Evolutionary conservation across 2,888 invertebrate species (phyloP), one percentile per base, ranked within the genome.

Genomic region (Plemyria rubiginata): DNA sequence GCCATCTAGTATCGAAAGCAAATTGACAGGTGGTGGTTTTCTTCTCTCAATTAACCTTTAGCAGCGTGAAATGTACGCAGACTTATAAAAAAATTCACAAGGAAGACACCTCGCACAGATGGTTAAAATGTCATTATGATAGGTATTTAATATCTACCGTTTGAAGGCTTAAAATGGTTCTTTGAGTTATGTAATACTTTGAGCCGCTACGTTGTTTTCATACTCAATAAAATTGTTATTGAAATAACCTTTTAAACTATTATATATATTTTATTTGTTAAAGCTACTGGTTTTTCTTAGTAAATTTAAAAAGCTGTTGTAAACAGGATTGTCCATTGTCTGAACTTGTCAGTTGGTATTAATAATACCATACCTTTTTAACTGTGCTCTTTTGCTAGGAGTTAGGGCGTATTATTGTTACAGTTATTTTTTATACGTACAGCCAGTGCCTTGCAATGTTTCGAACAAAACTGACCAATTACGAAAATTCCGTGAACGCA

Each of bases 11-110:
- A 72, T 73, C 71, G 65, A 70, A 75, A 75, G 63, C 51, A 68
- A 74, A 75, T 74, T 74, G 78, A 69, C 79, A 80, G 77, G 67
- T 81, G 80, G 41, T 57, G 11, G 49, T 66, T 76, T 78, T 76
- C 67, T 67, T 61, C 32, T 54, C 16, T 51, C 70, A 71, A 73
- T 78, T 81, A 79, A 79, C 81, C 79, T 77, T 79, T 77, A 3
- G 52, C 61, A 70, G 71, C 70, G 70, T 73, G 65, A 73, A 76
- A 67, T 71, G 63, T 60, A 61, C 63, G 59, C 54, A 57, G 52
- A 62, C 62, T 58, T 55, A 16, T 55, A 38, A 50, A 61, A 66
- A 54, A 59, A 54, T 61, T 52, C 46, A 38, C 15, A 55, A 65
- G 45, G 52, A 62, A 60, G 41, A 57, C 54, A 64, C 59, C 58